Evolutionary conservation across 2,888 invertebrate species (phyloP).

Genomic region (Dromius quadrimaculatus): DNA sequence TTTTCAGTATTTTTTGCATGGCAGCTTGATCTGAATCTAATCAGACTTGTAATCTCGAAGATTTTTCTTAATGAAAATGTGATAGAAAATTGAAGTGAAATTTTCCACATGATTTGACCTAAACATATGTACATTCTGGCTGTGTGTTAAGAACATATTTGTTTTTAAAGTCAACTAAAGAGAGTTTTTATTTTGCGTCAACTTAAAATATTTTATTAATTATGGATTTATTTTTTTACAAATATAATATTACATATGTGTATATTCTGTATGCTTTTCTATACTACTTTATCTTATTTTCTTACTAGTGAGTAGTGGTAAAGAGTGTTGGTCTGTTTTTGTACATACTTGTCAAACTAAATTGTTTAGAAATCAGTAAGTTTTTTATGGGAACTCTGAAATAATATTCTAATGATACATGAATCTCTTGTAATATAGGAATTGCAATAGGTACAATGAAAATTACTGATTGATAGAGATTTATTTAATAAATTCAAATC

Average conservation of each 20-base stretch:
- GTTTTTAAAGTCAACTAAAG: background rate
- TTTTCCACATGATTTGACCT: constrained; percentile 33
- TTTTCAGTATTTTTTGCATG: constrained; percentile 13
- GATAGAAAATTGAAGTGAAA: constrained; percentile 27
- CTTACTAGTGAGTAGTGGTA: constrained; percentile 31
- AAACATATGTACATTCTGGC: constrained; percentile 43
- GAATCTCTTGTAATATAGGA: constrained; percentile 21
- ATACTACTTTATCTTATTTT: constrained; percentile 19
- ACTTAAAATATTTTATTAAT: constrained; percentile 36
- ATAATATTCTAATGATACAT: constrained; percentile 31
- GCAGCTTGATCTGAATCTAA: constrained; percentile 20
- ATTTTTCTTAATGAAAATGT: constrained; percentile 32
- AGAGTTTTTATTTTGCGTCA: constrained; percentile 17
- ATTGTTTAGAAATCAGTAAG: constrained; percentile 18
- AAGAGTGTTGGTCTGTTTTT: constrained; percentile 10
- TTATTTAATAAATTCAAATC: constrained; percentile 35
- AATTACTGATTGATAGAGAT: constrained; percentile 33
- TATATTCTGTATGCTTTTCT: constrained; percentile 21
- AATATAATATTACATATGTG: constrained; percentile 39
- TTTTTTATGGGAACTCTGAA: constrained; percentile 49
- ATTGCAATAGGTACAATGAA: constrained; percentile 11
- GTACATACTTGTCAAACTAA: constrained; percentile 26
- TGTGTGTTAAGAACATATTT: constrained; percentile 38
- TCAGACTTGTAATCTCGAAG: background rate
- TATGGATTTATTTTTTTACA: constrained; percentile 42